Base-by-base conservation (phyloP, 2,113 vertebrate genomes). In the Chrysochloris asiatica region DNA sequence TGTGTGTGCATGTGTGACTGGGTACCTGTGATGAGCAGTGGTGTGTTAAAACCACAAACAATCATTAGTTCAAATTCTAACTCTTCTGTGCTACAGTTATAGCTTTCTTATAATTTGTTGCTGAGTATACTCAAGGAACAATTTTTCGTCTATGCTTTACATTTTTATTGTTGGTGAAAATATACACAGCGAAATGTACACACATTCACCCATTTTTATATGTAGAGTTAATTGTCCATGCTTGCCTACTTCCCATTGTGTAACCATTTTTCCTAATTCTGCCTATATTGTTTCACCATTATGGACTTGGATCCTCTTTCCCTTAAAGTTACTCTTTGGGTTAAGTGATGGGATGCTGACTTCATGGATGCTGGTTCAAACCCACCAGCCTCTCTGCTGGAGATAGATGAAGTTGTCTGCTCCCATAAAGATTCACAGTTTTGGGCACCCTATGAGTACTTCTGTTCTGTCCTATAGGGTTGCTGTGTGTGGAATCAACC, bases 21-120 rank as follows among this genome's bases (percentile, higher is more conserved):
- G 6, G 13, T 4, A 0, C 17, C 22, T 2, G 9, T 43, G 3
- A 5, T 12, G 10, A 26, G 17, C 17, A 19, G 47, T 26, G 36
- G 26, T 79, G 6, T 78, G 45, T 73, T 84, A 77, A 91, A 78
- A 52, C 30, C 48, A 86, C 9, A 81, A 76, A 33, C 4, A 1
- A 5, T 61, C 4, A 48, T 90, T 67, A 71, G 84, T 80, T 85
- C 75, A 94, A 88, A 63, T 67, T 13, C 26, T 61, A 1, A 14
- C 71, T 93, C 93, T 85, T 71, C 61, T 91, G 3, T 54, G 81
- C 63, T 67, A 38, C 14, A 22, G 21, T 10, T 38, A 38, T 10
- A 69, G 21, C 14, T 73, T 1, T 6, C 12, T 76, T 87, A 88
- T 30, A 85, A 92, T 86, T 77, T 72, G 54, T 38, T 94, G 61